phyloP scores from a whole-genome alignment of 2,113 vertebrate genomes.

The Ammodytes marinus region DNA sequence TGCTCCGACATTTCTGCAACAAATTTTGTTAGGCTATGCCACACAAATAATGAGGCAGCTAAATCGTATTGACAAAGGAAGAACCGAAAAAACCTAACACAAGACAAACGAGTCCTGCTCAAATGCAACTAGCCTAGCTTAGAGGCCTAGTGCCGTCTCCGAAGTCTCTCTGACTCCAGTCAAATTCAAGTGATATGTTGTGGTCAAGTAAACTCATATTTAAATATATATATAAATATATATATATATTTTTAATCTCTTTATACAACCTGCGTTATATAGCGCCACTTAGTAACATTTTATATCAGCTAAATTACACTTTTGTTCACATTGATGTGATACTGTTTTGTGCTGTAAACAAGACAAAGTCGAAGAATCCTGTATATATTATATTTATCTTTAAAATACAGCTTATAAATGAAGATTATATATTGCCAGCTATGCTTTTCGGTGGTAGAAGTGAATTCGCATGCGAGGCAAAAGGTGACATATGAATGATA shows the following conservation, averaged over 20 bases:
- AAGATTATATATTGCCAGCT: neutral
- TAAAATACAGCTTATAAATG: neutral
- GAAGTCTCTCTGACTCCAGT: too few relatives aligned
- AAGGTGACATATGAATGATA: constrained; percentile 15
- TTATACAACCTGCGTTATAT: too few relatives aligned
- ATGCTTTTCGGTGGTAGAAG: neutral
- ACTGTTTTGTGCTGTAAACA: neutral
- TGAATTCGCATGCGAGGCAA: constrained; percentile 3
- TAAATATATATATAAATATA: neutral
- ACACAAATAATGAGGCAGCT: neutral
- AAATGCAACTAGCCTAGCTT: neutral
- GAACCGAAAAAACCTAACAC: neutral
- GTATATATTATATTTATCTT: neutral
- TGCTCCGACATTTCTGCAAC: neutral
- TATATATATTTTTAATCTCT: too few relatives aligned
- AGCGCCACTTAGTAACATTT: neutral
- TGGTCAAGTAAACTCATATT: neutral
- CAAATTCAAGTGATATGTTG: neutral
- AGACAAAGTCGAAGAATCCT: neutral
- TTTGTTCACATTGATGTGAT: neutral
- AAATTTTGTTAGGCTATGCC: neutral
- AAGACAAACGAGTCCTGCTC: neutral
- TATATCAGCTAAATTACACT: neutral
- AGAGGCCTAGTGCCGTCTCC: too few relatives aligned
- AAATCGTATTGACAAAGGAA: neutral